Conservation (phyloP, 2,113 vertebrate species). For the Syrmaticus mikado region DNA sequence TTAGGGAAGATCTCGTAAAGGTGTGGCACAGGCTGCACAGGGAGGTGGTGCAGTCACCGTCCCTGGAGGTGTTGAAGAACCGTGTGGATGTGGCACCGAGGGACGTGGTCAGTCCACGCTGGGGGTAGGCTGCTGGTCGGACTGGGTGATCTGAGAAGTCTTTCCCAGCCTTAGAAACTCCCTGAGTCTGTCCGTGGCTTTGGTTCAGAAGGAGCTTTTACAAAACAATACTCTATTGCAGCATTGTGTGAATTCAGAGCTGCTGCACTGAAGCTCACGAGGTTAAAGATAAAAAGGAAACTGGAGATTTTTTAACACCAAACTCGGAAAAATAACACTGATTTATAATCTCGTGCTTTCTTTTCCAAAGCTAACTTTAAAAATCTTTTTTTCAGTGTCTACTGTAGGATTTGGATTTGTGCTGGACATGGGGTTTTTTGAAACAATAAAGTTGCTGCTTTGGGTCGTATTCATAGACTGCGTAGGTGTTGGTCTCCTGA, state of each 20-base stretch:
- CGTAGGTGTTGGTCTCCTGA: conserved; percentile 93
- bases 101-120: no score
- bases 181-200: background rate
- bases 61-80: no score
- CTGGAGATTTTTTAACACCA: background rate
- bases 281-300: background rate
- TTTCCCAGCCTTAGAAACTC: no score
- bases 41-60: no score
- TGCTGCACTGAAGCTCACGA: background rate
- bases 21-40: no score
- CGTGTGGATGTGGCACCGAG: no score
- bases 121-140: no score
- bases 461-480: conserved; percentile 99
- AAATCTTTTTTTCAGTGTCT: conserved; percentile 82
- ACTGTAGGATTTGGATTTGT: conserved; percentile 96
- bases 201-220: background rate
- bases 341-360: background rate
- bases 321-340: fast-evolving
- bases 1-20: no score
- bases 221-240: background rate
- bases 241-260: background rate
- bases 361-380: background rate
- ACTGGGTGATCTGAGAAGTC: no score
- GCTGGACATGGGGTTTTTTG: conserved; percentile 91
- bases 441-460: conserved; percentile 93